phyloP scores from a whole-genome alignment of 2,113 vertebrate species.

The Macaca nemestrina region DNA sequence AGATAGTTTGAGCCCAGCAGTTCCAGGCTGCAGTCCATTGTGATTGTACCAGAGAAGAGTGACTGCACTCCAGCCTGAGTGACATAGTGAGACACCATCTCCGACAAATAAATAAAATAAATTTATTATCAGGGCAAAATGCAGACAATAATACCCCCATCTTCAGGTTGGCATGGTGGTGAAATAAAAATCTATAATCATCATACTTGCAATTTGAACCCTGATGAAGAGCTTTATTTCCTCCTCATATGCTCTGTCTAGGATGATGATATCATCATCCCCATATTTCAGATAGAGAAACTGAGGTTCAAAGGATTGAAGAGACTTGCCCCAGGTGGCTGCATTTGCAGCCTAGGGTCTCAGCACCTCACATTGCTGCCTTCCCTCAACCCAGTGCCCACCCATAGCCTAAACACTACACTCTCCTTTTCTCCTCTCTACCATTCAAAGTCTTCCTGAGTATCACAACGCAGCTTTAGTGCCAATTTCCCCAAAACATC shows the following conservation, averaged over 20 bases:
- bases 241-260: not conserved
- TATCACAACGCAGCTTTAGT: not conserved
- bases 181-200: not conserved
- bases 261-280: not conserved
- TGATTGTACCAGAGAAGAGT: not conserved
- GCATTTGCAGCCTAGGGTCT: not conserved
- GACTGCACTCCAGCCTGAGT: not conserved
- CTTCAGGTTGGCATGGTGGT: not conserved
- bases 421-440: not conserved
- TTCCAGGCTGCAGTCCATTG: not conserved
- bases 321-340: not conserved
- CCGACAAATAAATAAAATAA: not conserved
- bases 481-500: not conserved
- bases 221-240: not conserved
- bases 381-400: fast-evolving
- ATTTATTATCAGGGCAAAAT: not conserved
- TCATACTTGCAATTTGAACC: not conserved
- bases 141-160: not conserved
- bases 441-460: not conserved
- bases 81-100: not conserved
- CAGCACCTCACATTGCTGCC: too few relatives aligned
- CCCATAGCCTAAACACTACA: fast-evolving
- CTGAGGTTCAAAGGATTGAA: not conserved
- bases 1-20: not conserved
- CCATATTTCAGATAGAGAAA: not conserved